A percentile compares a stretch with the other conserved stretches of the same genome.
Conservation (phyloP, 2,797 vertebrate species). For the Microctenopoma steveboyesi region DNA sequence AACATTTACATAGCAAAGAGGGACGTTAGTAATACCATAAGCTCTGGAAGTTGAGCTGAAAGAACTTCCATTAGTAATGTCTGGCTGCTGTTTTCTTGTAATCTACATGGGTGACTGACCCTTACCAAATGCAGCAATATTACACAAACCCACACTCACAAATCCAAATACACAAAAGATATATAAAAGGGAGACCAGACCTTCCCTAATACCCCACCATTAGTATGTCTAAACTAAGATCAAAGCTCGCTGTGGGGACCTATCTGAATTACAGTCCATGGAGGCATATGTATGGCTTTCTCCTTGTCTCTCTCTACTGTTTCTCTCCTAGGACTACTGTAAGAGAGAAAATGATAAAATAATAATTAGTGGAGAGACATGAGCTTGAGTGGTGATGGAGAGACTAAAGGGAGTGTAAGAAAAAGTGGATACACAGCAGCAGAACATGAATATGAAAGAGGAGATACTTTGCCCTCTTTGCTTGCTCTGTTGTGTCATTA, state of each 20-base stretch:
- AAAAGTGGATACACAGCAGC: constrained; percentile 49
- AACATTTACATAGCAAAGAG: constrained; percentile 42
- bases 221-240: constrained; percentile 70
- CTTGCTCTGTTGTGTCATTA: constrained; percentile 79
- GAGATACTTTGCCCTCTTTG: constrained; percentile 73
- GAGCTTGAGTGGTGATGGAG: constrained; percentile 44
- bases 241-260: constrained; percentile 60
- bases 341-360: constrained; percentile 57
- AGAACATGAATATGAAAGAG: constrained; percentile 81
- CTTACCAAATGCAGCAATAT: constrained; percentile 40
- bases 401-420: constrained; percentile 34
- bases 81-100: constrained; percentile 46
- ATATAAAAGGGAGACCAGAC: constrained; percentile 51
- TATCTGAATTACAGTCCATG: constrained; percentile 49
- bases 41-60: constrained; percentile 36
- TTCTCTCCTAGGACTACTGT: constrained; percentile 35
- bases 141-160: constrained; percentile 33
- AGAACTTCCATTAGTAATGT: constrained; percentile 54
- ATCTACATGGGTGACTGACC: constrained; percentile 47
- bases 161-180: constrained; percentile 46
- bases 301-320: constrained; percentile 42
- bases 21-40: constrained; percentile 21
- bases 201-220: constrained; percentile 56
- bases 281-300: constrained; percentile 44
- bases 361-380: constrained; percentile 57